Evolutionary conservation across 30 jellyfish, hydroid and myxozoan species (phyloP), one percentile per base, ranked within the genome.

Genomic region (Chrysaora quinquecirrha): DNA sequence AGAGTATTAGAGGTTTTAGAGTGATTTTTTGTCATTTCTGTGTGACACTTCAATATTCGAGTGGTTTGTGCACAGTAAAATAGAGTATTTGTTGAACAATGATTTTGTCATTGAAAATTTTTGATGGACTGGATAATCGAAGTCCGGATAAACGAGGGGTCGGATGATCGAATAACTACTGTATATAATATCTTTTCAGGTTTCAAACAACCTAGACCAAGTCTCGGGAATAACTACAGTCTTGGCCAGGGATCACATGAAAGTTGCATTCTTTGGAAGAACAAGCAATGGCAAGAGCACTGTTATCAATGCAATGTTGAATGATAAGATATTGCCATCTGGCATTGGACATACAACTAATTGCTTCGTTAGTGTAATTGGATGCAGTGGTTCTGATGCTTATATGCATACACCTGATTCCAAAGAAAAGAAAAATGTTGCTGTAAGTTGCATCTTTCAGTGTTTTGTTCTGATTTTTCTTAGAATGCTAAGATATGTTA

Each of bases 271-370:
- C 58, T 95, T 95, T 80, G 99, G 99, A 0, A 52, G 99, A 47
- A 95, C 99, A 34, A 95, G 99, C 73, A 95, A 95, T 81, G 99
- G 99, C 24, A 95, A 95, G 75, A 95, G 99, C 61, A 89, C 97
- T 7, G 99, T 95, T 1, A 82, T 95, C n/a, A 95, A 95, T 78
- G 99, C 99, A 1, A 88, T 95, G 96, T 49, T 95, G 76, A 71
- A 78, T 1, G 99, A 95, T 12, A 74, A 69, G 62, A 95, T 95
- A 10, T 68, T 95, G 68, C 99, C 99, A 33, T 96, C 99, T 21
- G 99, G 99, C 11, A 89, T 95, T 78, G 99, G 99, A 0, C 99
- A 95, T 76, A 95, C 99, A 23, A 95, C 99, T 22, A 95, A 90
- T 75, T 95, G 99, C 79, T 95, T 95, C 85, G 97, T 95, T 1